phyloP scores from a whole-genome alignment of 2,888 invertebrate genomes.

The Blastobasis adustella region DNA sequence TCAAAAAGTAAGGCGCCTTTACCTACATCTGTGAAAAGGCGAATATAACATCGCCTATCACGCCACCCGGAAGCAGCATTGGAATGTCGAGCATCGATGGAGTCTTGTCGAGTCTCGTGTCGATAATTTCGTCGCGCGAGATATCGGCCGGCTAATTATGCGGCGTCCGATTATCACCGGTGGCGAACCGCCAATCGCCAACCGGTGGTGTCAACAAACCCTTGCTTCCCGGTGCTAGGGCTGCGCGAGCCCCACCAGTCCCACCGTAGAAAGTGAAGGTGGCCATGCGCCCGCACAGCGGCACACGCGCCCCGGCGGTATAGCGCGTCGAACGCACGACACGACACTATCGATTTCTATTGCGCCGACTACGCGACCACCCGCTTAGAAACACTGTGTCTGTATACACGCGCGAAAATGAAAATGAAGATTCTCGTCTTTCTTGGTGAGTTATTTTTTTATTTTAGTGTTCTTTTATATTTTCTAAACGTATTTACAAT shows the following conservation, averaged over 20 bases:
- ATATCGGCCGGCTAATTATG: conserved; percentile 3
- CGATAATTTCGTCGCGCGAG: neutral
- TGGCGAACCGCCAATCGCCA: conserved; percentile 6
- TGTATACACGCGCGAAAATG: conserved; percentile 6
- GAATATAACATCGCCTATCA: no score
- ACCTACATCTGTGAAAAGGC: no score
- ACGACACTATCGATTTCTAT: neutral
- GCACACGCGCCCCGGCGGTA: conserved; percentile 61
- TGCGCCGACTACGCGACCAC: neutral
- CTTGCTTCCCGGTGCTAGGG: conserved; percentile 51
- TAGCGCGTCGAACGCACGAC: conserved; percentile 51
- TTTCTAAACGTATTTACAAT: neutral
- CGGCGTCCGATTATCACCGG: conserved; percentile 12
- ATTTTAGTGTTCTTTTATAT: conserved; percentile 8
- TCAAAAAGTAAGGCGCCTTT: no score
- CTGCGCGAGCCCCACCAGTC: conserved; percentile 43
- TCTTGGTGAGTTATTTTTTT: conserved; percentile 47
- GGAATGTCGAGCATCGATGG: no score
- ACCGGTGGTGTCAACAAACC: conserved; percentile 54
- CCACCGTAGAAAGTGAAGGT: conserved; percentile 66
- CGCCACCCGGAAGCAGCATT: no score
- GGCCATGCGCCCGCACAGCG: conserved; percentile 21
- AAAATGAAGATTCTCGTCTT: conserved; percentile 54
- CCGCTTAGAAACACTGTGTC: neutral
- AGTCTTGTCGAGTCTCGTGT: no score